These are phyloP conservation scores for Peromyscus nudipes DNA, from an alignment of 2,797 vertebrate genomes.

Conservation along the genomic window DNA sequence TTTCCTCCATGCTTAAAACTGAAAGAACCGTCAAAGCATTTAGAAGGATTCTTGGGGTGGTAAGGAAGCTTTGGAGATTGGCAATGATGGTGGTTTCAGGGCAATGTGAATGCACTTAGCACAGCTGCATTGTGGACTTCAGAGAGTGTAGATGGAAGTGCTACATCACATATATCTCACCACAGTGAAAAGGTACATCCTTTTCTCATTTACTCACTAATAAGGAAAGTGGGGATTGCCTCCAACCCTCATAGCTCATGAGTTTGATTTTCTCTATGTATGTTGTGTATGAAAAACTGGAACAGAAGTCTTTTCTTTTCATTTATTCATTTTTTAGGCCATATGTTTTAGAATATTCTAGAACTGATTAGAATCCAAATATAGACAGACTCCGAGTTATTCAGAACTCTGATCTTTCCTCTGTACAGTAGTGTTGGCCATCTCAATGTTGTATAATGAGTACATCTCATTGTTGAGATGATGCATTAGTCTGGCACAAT, in stretches of 20 bases:
- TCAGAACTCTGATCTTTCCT: background rate
- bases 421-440: background rate
- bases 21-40: background rate
- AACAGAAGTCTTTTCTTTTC: background rate
- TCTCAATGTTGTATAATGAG: too few species aligned
- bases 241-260: background rate
- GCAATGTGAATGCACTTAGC: background rate
- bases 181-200: background rate
- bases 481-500: background rate
- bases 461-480: background rate
- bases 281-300: background rate
- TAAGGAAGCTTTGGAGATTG: background rate
- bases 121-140: background rate
- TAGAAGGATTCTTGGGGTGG: background rate
- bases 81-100: background rate
- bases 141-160: background rate
- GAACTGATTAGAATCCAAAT: background rate
- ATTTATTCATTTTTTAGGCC: background rate
- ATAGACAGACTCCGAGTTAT: background rate
- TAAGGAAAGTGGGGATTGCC: background rate
- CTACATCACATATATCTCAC: background rate
- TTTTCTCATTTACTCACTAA: background rate
- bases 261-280: background rate
- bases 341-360: background rate
- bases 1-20: conserved; percentile 11